Evolutionary conservation across 2,888 invertebrate species (phyloP).

Genomic region (Meiosimyza decipiens): DNA sequence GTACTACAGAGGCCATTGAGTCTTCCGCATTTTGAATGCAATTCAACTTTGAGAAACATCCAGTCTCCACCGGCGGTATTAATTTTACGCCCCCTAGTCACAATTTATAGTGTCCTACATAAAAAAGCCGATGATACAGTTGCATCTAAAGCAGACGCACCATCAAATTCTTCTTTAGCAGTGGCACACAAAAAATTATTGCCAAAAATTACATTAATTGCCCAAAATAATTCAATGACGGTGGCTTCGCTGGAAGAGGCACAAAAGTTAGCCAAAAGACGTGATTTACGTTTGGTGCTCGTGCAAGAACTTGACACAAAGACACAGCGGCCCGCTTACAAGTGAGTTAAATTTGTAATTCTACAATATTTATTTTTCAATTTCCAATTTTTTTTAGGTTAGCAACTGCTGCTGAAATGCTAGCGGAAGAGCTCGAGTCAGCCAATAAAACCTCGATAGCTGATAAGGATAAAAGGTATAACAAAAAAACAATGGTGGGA

Average conservation of each 20-base stretch:
- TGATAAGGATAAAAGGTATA: constrained; percentile 32
- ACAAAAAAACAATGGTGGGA: too few species aligned
- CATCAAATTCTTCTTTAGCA: neutral
- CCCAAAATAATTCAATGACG: constrained; percentile 70
- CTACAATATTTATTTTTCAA: neutral
- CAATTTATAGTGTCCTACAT: too few species aligned
- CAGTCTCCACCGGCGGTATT: too few species aligned
- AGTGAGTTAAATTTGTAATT: constrained; percentile 59
- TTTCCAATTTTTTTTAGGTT: constrained; percentile 66
- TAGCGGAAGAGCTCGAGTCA: constrained; percentile 69
- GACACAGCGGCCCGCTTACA: constrained; percentile 76
- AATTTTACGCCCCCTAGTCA: too few species aligned
- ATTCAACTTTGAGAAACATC: too few species aligned
- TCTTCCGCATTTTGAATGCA: too few species aligned
- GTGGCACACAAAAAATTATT: constrained; percentile 29
- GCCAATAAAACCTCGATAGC: neutral
- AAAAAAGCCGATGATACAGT: neutral
- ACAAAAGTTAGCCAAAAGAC: constrained; percentile 74
- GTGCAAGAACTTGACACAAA: constrained; percentile 76
- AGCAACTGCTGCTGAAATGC: constrained; percentile 75
- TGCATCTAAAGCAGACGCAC: neutral
- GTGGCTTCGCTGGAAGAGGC: constrained; percentile 77
- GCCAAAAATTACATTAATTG: constrained; percentile 75
- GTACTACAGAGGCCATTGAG: too few species aligned
- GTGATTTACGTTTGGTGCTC: constrained; percentile 78